Evolutionary conservation across 2,113 vertebrate genomes (phyloP).

Genomic region (Myiozetetes cayanensis): DNA sequence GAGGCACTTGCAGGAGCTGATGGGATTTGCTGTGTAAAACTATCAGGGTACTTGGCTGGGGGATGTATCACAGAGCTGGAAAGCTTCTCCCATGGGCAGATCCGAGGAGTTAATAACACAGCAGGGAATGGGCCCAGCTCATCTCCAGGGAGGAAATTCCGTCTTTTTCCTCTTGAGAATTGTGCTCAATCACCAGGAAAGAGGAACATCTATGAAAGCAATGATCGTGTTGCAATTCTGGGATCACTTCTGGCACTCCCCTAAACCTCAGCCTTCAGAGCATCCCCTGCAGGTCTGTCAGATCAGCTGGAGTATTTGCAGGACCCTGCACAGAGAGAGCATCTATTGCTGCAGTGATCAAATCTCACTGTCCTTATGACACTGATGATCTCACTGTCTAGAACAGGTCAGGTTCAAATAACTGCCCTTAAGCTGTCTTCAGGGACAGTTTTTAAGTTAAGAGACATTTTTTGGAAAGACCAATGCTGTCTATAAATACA

Average conservation of each 20-base stretch:
- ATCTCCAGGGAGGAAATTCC: neutral
- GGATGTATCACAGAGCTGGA: neutral
- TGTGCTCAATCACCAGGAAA: neutral
- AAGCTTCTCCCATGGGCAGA: constrained; percentile 36
- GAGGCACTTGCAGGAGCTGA: neutral
- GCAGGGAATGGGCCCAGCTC: constrained; percentile 5
- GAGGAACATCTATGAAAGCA: neutral
- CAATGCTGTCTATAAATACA: neutral
- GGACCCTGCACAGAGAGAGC: neutral
- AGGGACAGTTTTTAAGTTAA: neutral
- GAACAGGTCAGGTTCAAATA: neutral
- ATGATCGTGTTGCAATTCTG: neutral
- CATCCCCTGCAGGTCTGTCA: neutral
- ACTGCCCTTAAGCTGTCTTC: neutral
- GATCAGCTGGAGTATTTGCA: neutral
- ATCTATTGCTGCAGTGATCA: neutral
- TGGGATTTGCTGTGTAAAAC: neutral
- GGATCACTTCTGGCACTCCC: neutral
- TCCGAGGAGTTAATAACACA: neutral
- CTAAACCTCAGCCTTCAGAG: neutral
- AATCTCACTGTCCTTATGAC: neutral
- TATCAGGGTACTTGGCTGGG: neutral
- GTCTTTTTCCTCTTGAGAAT: neutral
- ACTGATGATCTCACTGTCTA: neutral
- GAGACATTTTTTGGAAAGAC: neutral